Evolutionary conservation across 1,140 invertebrate genomes (phyloP).

Genomic region (Stegodyphus mimosarum): DNA sequence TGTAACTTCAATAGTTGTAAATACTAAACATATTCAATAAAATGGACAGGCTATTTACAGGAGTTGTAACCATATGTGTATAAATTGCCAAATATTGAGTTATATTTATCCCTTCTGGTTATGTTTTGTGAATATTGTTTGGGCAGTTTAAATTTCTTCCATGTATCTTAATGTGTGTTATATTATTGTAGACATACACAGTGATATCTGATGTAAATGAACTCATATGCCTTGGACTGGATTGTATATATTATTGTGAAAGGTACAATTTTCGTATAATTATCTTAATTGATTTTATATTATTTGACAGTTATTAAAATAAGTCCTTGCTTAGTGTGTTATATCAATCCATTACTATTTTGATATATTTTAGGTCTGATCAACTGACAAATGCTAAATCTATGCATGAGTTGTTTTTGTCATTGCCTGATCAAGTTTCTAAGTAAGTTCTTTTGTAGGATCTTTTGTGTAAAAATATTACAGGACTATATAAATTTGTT

Average conservation of each 20-base stretch:
- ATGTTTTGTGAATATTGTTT: no score
- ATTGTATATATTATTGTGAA: slow-evolving; percentile 72
- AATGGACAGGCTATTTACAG: no score
- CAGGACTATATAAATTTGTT: no score
- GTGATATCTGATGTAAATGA: slow-evolving; percentile 64
- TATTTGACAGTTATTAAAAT: not conserved
- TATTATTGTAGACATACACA: slow-evolving; percentile 22
- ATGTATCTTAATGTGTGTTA: not conserved
- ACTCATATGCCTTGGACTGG: slow-evolving; percentile 70
- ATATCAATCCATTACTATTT: not conserved
- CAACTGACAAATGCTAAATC: slow-evolving; percentile 65
- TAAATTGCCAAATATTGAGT: no score
- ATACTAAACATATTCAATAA: no score
- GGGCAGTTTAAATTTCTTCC: no score
- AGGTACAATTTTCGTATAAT: slow-evolving; percentile 53
- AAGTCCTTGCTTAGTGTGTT: not conserved
- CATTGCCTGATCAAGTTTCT: slow-evolving; percentile 9
- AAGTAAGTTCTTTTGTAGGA: slow-evolving; percentile 2
- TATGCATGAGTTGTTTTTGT: slow-evolving; percentile 30
- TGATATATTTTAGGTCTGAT: slow-evolving; percentile 64
- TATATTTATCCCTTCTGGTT: no score
- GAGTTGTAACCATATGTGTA: no score
- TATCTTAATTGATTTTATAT: not conserved
- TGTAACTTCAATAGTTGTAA: no score
- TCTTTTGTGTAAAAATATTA: no score